A percentile compares a stretch with the other conserved stretches of the same genome.
These are phyloP conservation scores for Kuschelorhynchus macadamiae DNA, from an alignment of 2,888 invertebrate genomes.

Conservation along the genomic window DNA sequence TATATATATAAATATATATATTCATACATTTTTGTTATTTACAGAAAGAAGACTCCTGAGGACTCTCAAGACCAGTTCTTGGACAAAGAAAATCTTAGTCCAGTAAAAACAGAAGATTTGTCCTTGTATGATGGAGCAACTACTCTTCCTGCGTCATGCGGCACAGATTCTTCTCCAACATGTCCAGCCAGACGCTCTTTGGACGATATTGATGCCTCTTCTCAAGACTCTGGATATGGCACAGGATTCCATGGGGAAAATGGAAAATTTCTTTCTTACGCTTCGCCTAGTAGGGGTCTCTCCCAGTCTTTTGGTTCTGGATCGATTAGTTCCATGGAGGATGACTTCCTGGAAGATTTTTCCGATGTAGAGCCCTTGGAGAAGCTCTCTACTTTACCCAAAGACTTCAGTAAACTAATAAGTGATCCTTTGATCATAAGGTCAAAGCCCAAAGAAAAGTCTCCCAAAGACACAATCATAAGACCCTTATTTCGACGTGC, in stretches of 20 bases:
- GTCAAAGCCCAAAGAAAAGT: conserved; percentile 58
- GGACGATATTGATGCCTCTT: conserved; percentile 73
- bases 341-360: conserved; percentile 77
- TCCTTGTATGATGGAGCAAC: conserved; percentile 64
- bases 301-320: conserved; percentile 55
- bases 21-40: conserved; percentile 12
- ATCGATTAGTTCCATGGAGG: conserved; percentile 74
- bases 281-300: conserved; percentile 59
- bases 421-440: conserved; percentile 68
- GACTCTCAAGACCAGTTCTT: conserved; percentile 52
- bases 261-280: conserved; percentile 58
- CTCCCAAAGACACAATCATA: conserved; percentile 63
- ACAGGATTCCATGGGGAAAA: conserved; percentile 64
- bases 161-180: conserved; percentile 59
- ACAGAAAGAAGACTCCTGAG: conserved; percentile 44
- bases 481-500: conserved; percentile 70
- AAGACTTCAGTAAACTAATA: conserved; percentile 73
- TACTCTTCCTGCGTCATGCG: conserved; percentile 57
- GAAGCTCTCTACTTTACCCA: conserved; percentile 69
- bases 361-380: conserved; percentile 73
- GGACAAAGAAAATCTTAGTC: conserved; percentile 64
- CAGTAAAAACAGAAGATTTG: conserved; percentile 62
- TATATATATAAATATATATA: too few species aligned
- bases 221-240: conserved; percentile 74
- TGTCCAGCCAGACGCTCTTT: conserved; percentile 65